Evolutionary conservation across 2,797 vertebrate species (phyloP).

Genomic region (Catostomus latipinnis): DNA sequence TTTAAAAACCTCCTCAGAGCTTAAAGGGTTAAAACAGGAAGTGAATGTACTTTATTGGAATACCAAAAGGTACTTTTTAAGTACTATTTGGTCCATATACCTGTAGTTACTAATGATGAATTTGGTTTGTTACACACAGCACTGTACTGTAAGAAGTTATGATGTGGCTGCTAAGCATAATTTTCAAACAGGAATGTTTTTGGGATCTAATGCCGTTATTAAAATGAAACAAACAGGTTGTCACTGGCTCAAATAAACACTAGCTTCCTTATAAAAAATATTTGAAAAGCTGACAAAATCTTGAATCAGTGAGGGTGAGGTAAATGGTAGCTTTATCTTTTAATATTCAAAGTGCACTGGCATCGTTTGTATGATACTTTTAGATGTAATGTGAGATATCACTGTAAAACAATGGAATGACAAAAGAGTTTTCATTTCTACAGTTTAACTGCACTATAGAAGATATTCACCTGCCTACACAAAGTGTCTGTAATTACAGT

Average conservation of each 20-base stretch:
- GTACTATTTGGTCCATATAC: no score
- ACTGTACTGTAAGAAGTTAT: no score
- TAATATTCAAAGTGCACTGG: neutral
- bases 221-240: no score
- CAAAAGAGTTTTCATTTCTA: neutral
- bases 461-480: neutral
- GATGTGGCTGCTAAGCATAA: no score
- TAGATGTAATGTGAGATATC: neutral
- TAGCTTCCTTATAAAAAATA: conserved; percentile 10
- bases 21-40: neutral
- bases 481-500: neutral
- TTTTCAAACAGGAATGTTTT: no score
- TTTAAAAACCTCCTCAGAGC: no score
- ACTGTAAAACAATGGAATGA: neutral
- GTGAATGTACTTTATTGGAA: neutral
- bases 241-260: no score
- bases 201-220: no score
- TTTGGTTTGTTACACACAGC: no score
- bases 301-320: neutral
- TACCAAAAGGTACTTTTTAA: neutral
- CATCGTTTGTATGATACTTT: neutral
- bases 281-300: conserved; percentile 17
- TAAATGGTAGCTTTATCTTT: neutral
- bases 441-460: neutral
- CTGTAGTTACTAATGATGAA: no score